Evolutionary conservation across 2,113 vertebrate genomes (phyloP).

Genomic region (Eretmochelys imbricata): DNA sequence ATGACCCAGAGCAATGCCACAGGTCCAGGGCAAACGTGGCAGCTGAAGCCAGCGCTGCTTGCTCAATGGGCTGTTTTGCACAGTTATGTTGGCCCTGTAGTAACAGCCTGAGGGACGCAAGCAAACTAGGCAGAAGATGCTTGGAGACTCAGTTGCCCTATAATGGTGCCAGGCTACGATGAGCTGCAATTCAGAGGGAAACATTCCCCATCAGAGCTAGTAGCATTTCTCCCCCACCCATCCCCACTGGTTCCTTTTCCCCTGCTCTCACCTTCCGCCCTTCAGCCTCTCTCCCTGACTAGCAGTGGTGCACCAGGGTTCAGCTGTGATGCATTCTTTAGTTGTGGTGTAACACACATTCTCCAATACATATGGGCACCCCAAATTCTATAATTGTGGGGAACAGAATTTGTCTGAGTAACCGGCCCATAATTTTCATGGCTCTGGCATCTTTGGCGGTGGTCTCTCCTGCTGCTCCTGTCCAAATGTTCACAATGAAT

Average conservation of each 20-base stretch:
- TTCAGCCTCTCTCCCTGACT: background rate
- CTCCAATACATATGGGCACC: background rate
- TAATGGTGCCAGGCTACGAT: background rate
- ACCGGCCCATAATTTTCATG: background rate
- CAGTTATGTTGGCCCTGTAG: background rate
- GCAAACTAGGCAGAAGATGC: conserved; percentile 27
- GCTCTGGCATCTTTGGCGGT: fast-evolving
- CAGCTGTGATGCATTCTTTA: background rate
- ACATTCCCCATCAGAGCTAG: background rate
- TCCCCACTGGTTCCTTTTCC: background rate
- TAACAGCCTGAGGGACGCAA: conserved; percentile 10
- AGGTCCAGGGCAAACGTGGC: background rate
- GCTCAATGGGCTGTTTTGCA: fast-evolving
- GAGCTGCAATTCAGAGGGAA: background rate
- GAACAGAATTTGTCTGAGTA: background rate
- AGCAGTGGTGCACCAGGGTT: background rate
- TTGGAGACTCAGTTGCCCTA: background rate
- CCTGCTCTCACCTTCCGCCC: too few species aligned
- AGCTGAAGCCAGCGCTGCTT: fast-evolving
- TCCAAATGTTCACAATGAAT: fast-evolving
- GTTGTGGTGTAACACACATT: background rate
- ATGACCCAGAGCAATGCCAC: fast-evolving
- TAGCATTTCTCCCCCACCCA: fast-evolving
- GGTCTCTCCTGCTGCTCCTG: background rate
- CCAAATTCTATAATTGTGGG: background rate